A percentile compares a stretch with the other conserved stretches of the same genome.
phyloP scores from a whole-genome alignment of 2,888 invertebrate species.

The Dicycla oo region DNA sequence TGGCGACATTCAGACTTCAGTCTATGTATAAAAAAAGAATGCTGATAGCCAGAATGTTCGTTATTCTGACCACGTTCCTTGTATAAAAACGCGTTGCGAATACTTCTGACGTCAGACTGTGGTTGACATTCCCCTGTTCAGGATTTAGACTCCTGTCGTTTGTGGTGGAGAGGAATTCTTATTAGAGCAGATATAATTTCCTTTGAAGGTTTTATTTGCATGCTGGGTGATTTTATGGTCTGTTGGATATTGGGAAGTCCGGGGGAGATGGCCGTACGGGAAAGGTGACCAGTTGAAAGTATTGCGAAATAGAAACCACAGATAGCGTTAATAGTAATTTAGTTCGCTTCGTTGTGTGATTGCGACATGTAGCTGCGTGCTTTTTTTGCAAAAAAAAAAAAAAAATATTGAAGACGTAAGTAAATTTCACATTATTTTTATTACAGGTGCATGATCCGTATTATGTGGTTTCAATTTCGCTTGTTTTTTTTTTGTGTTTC shows the following conservation, averaged over 20 bases:
- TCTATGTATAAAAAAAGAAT: slow-evolving; percentile 58
- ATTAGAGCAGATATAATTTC: slow-evolving; percentile 29
- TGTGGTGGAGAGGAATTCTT: slow-evolving; percentile 30
- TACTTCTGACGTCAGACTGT: slow-evolving; percentile 37
- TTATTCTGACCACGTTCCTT: slow-evolving; percentile 54
- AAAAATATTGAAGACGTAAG: no score
- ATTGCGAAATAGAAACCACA: no score
- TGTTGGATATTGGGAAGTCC: not conserved
- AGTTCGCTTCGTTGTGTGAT: no score
- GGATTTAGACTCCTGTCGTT: slow-evolving; percentile 25
- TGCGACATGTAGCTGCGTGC: no score
- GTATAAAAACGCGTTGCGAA: slow-evolving; percentile 58
- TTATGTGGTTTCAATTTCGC: no score
- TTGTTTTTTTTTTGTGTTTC: no score
- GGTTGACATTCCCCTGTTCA: slow-evolving; percentile 47
- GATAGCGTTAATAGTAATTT: no score
- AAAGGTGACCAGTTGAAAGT: no score
- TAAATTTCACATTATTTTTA: no score
- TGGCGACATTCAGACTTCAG: slow-evolving; percentile 56
- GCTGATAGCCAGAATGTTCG: slow-evolving; percentile 35
- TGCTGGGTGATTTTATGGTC: not conserved
- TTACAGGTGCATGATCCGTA: no score
- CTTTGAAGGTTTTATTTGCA: slow-evolving; percentile 20
- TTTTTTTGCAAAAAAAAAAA: no score
- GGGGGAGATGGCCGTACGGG: no score